Evolutionary conservation across 1,140 invertebrate species (phyloP).

Genomic region (Temnothorax longispinosus): DNA sequence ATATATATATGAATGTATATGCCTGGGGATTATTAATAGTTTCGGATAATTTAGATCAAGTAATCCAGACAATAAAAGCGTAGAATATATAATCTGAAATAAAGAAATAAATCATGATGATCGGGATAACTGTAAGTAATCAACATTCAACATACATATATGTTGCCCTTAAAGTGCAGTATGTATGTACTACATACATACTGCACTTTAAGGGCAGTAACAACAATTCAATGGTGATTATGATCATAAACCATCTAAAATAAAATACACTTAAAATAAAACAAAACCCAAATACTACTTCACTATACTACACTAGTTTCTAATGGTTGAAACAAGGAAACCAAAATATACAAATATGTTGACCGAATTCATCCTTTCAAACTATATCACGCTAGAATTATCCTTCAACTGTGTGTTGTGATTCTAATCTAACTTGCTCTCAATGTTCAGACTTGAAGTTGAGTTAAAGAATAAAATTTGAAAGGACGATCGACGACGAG

Average conservation of each 20-base stretch:
- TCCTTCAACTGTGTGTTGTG: not conserved
- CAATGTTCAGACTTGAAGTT: not conserved
- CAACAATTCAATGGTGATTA: not conserved
- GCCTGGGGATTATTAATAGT: not conserved
- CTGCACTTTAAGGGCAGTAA: conserved; percentile 27
- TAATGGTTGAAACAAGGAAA: conserved; percentile 26
- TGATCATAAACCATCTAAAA: conserved; percentile 36
- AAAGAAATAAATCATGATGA: conserved; percentile 54
- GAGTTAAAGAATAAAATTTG: conserved; percentile 64
- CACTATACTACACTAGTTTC: not conserved
- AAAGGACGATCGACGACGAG: conserved; percentile 75
- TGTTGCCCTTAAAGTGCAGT: conserved; percentile 32
- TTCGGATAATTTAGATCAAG: not conserved
- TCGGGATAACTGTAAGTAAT: conserved; percentile 48
- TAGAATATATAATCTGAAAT: conserved; percentile 62
- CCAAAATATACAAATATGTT: conserved; percentile 59
- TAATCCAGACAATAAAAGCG: conserved; percentile 36
- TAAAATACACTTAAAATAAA: conserved; percentile 45
- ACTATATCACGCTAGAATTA: conserved; percentile 29
- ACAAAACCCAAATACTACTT: conserved; percentile 19
- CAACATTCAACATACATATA: conserved; percentile 52
- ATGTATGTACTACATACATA: not conserved
- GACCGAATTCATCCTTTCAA: conserved; percentile 67
- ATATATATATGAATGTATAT: not conserved
- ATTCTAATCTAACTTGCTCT: not conserved